Conservation (phyloP, 1,140 invertebrate species). For the Lepidostoma basale region DNA sequence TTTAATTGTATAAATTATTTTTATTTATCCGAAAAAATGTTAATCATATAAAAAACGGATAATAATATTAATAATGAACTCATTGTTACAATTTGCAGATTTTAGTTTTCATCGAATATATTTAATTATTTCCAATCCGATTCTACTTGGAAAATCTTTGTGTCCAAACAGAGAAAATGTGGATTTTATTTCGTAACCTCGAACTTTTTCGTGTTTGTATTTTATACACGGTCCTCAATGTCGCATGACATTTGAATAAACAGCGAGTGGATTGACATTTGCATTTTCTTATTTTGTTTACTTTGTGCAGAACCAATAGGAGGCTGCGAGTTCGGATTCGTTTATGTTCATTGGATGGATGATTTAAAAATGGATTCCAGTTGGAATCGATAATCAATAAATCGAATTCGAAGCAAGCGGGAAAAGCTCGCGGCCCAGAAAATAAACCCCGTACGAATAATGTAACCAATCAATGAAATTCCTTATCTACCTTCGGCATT, state of each 20-base stretch:
- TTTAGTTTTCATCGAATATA: neutral
- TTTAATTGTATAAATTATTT: slow-evolving; percentile 47
- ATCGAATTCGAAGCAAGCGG: no score
- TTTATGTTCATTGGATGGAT: neutral
- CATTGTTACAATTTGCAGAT: slow-evolving; percentile 8
- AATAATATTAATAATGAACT: slow-evolving; percentile 26
- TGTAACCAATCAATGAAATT: no score
- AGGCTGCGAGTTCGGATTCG: neutral
- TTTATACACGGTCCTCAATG: no score
- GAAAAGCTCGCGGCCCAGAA: no score
- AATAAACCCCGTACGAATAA: no score
- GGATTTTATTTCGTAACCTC: neutral
- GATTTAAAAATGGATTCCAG: neutral
- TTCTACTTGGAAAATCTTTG: neutral
- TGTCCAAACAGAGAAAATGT: no score
- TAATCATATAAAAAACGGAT: slow-evolving; percentile 34
- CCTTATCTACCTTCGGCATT: no score
- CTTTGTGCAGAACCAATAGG: slow-evolving; percentile 14
- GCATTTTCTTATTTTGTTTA: slow-evolving; percentile 10
- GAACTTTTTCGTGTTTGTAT: neutral
- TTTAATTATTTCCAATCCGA: neutral
- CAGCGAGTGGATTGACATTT: slow-evolving; percentile 3
- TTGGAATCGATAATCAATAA: neutral
- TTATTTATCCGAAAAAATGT: neutral
- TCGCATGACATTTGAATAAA: slow-evolving; percentile 15